Evolutionary conservation across 1,140 invertebrate genomes (phyloP), one percentile per base, ranked within the genome.

Genomic region (Portunus trituberculatus): DNA sequence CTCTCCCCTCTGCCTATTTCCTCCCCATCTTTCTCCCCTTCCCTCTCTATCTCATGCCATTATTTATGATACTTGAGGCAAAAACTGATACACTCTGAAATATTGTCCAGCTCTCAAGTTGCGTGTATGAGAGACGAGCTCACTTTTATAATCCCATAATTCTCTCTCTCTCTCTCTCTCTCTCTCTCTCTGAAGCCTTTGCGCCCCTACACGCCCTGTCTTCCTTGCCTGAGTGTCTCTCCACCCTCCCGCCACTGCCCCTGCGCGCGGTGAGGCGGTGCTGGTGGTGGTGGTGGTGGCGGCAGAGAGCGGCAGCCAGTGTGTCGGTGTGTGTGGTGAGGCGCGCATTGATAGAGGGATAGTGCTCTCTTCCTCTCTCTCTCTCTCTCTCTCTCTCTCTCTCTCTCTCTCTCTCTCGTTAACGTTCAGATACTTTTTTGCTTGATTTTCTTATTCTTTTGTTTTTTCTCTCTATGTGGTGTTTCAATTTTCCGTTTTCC

Each of bases 81-180:
- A 59, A 59, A 59, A 59, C 52, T 59, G 39, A 59, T 20, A 59
- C 12, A 59, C 52, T 59, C 6, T 59, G 52, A 88, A 25, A 45
- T 88, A 45, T 39, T 88, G 45, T 28, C 31, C 28, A 16, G 8
- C 20, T 88, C 86, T 88, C 3, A 20, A 45, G 86, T 46, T 88
- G 10, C 45, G 0, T 88, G 31, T 8, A 45, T 88, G 86, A 45
- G 31, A 52, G 25, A 91, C 45, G 48, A 31, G 4, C 39, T n/a
- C 28, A 20, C 46, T 59, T n/a, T 59, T 28, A 25, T 31, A 46
- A 48, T 91, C 39, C 28, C 89, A 48, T 48, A 48, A 39, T 91
- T 59, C 67, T 91, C 89, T 91, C 89, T 91, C 48, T 59, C 39
- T 91, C 89, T 48, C 48, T 91, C 28, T 91, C 28, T 31, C 32